Evolutionary conservation across 2,888 invertebrate species (phyloP).

Genomic region (Strigamia transsilvanica): DNA sequence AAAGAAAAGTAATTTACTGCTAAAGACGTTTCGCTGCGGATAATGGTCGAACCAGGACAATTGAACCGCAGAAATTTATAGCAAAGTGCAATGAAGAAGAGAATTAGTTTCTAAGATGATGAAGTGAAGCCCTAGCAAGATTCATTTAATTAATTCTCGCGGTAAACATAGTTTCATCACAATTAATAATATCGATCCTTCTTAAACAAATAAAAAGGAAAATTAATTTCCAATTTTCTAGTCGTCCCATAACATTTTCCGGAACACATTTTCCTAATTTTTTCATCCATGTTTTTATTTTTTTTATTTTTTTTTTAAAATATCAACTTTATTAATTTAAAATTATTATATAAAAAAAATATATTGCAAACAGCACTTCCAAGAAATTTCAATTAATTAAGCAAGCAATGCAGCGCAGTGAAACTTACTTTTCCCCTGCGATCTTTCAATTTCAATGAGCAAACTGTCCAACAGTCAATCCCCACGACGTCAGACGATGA

Average conservation of each 20-base stretch:
- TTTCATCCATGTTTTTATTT: too few relatives aligned
- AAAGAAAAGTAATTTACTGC: background rate
- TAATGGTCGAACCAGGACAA: slow-evolving; percentile 15
- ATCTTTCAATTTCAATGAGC: too few relatives aligned
- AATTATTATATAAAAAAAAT: too few relatives aligned
- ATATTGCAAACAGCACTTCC: too few relatives aligned
- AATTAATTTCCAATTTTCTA: background rate
- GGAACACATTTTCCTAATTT: too few relatives aligned
- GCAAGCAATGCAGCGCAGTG: too few relatives aligned
- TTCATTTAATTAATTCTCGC: slow-evolving; percentile 25
- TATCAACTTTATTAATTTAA: too few relatives aligned
- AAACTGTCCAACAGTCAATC: too few relatives aligned
- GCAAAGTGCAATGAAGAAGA: slow-evolving; percentile 23
- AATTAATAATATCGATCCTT: slow-evolving; percentile 25
- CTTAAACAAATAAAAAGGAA: slow-evolving; percentile 5
- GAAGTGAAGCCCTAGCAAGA: background rate
- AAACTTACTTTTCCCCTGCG: too few relatives aligned
- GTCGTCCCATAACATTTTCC: background rate
- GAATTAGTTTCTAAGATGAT: slow-evolving; percentile 1
- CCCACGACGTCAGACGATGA: too few relatives aligned
- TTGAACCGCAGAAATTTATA: slow-evolving; percentile 21
- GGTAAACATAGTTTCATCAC: slow-evolving; percentile 21
- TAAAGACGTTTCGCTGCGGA: background rate
- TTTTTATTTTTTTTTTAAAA: too few relatives aligned
- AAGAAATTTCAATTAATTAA: too few relatives aligned